Evolutionary conservation across 2,888 invertebrate species (phyloP).

Genomic region (Xestoiulus laeticollis): DNA sequence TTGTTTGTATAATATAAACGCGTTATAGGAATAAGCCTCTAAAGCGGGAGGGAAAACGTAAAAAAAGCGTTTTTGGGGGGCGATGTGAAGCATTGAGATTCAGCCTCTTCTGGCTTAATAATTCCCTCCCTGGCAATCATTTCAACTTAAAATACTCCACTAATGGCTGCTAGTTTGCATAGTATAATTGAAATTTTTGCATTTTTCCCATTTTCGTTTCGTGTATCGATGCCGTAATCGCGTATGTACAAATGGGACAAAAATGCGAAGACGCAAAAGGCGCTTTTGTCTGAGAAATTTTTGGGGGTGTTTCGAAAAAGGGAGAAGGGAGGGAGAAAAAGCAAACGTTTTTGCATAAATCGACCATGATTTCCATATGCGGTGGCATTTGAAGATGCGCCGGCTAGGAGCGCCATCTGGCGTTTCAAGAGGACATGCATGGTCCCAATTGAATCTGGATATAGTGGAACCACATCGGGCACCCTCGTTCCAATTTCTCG

Average conservation of each 20-base stretch:
- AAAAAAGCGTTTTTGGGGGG: slow-evolving; percentile 1
- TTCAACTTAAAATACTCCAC: slow-evolving; percentile 26
- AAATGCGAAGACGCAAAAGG: neutral
- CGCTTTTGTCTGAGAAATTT: neutral
- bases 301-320: neutral
- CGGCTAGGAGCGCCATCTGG: no score
- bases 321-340: neutral
- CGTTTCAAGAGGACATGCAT: no score
- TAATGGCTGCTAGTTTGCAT: slow-evolving; percentile 26
- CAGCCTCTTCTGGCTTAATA: neutral
- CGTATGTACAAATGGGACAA: neutral
- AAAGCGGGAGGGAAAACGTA: neutral
- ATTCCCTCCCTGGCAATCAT: slow-evolving; percentile 26
- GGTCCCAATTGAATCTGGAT: no score
- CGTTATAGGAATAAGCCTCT: neutral
- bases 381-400: no score
- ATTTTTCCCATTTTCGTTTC: neutral
- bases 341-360: neutral
- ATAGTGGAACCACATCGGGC: no score
- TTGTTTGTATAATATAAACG: neutral
- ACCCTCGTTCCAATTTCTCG: no score
- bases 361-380: neutral
- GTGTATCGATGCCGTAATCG: neutral
- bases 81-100: neutral
- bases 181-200: slow-evolving; percentile 26